A percentile compares a stretch with the other conserved stretches of the same genome.
Evolutionary conservation across 1,140 invertebrate genomes (phyloP).

Genomic region (Drosophila rufa): DNA sequence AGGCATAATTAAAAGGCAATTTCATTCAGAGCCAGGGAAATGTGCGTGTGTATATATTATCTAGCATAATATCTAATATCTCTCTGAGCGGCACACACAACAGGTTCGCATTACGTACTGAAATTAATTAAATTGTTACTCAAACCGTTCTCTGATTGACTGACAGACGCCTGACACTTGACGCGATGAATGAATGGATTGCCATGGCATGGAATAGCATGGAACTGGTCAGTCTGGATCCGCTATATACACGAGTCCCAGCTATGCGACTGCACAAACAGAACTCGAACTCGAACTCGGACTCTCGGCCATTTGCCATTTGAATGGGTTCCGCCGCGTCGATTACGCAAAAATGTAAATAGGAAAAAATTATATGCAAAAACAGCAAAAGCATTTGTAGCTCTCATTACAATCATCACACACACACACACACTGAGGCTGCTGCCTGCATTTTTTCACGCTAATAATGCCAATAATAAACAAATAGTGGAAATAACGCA

Average conservation of each 20-base stretch:
- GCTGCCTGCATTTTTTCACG: conserved; percentile 50
- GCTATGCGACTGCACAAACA: conserved; percentile 72
- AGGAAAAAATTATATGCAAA: conserved; percentile 40
- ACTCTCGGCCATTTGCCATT: conserved; percentile 50
- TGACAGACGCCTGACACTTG: conserved; percentile 57
- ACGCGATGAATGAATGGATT: conserved; percentile 55
- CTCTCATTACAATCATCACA: conserved; percentile 59
- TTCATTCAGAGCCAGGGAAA: conserved; percentile 33
- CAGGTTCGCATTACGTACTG: conserved; percentile 70
- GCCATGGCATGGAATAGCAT: conserved; percentile 40
- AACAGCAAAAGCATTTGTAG: conserved; percentile 65
- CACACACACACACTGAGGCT: conserved; percentile 4
- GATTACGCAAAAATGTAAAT: conserved; percentile 72
- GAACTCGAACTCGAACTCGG: conserved; percentile 33
- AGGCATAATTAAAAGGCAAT: conserved; percentile 76
- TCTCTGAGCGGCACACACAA: conserved; percentile 39
- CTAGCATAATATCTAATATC: conserved; percentile 54
- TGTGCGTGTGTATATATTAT: conserved; percentile 9
- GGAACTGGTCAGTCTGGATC: conserved; percentile 49
- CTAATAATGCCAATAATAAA: conserved; percentile 55
- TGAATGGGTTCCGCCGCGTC: conserved; percentile 42
- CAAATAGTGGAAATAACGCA: conserved; percentile 47
- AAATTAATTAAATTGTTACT: conserved; percentile 83
- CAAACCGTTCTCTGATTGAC: conserved; percentile 61
- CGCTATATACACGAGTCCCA: conserved; percentile 12